Evolutionary conservation across 2,113 vertebrate genomes (phyloP).

Genomic region (Chelonoidis abingdonii): DNA sequence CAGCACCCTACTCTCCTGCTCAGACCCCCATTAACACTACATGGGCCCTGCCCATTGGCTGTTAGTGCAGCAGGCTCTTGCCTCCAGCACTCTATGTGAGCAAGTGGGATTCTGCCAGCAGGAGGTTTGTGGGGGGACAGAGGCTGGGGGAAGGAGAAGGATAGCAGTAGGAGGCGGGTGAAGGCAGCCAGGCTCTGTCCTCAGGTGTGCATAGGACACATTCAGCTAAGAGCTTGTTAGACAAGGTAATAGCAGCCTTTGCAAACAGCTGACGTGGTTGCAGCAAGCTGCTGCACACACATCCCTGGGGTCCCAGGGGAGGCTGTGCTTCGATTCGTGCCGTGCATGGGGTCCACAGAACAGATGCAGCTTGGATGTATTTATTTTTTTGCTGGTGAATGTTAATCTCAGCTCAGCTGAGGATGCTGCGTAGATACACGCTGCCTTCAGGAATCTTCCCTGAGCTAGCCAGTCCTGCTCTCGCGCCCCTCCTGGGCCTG

Average conservation of each 20-base stretch:
- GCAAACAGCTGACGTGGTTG: constrained; percentile 67
- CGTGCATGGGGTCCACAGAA: constrained; percentile 15
- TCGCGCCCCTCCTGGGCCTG: not conserved
- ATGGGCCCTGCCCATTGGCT: not conserved
- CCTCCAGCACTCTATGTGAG: not conserved
- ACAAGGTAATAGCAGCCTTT: constrained; percentile 54
- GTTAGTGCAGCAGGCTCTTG: not conserved
- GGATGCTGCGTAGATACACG: not conserved
- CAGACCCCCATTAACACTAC: rapidly evolving
- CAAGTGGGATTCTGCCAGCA: not conserved
- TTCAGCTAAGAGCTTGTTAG: constrained; percentile 71
- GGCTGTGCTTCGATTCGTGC: constrained; percentile 45
- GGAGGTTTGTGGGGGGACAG: not conserved
- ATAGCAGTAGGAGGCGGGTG: not conserved
- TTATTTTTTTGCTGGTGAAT: constrained; percentile 20
- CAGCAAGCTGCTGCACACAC: constrained; percentile 28
- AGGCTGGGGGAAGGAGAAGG: not conserved
- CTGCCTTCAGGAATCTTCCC: not conserved
- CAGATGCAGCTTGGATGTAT: constrained; percentile 59
- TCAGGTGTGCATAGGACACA: constrained; percentile 43
- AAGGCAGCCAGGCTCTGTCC: not conserved
- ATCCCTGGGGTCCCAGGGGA: constrained; percentile 65
- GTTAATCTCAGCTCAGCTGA: constrained; percentile 51
- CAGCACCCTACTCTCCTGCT: rapidly evolving
- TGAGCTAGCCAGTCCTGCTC: not conserved